Evolutionary conservation across 2,113 vertebrate species (phyloP), one percentile per base, ranked within the genome.

Genomic region (Lophius piscatorius): DNA sequence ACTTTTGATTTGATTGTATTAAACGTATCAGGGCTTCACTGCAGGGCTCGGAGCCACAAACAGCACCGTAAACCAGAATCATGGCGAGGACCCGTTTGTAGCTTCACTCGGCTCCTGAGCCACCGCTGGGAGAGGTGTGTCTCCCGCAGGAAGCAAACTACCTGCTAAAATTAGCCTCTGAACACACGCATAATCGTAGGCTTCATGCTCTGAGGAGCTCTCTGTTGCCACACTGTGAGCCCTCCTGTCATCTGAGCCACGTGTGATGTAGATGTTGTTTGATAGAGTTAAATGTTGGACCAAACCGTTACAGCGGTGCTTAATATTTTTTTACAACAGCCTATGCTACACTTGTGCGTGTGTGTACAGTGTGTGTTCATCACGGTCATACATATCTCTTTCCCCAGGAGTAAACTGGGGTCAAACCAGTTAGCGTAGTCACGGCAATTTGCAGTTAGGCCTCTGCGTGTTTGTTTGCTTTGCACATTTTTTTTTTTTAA

Each of bases 361-460:
- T 50, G 58, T 58, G 59, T 51, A 36, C 50, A n/a, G 69, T 59
- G 63, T 51, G 49, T 33, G 58, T 1, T 39, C 10, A 20, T 73
- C 42, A 34, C 23, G 23, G 50, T 65, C 10, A n/a, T 34, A 71
- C 64, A 76, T 82, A 66, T 81, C 64, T 80, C 58, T 79, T 74
- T 70, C 54, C 76, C 68, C 81, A 55, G 9, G 72, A 80, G 81
- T 80, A 77, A 77, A 71, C 71, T 13, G 28, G 76, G 80, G 80
- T 86, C 82, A 85, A 81, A 83, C 80, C 71, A 77, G 85, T 89
- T 85, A 85, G 83, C 79, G 76, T 86, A 81, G 81, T 85, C 80
- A 76, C 69, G 20, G 78, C 63, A 74, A 41, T 81, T 77, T 74
- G 76, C 74, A 81, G 78, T 66, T 36, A 10, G 67, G 79, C 82